Conservation (phyloP, 64 coral and sea anemone genomes). For the Montipora efflorescens region DNA sequence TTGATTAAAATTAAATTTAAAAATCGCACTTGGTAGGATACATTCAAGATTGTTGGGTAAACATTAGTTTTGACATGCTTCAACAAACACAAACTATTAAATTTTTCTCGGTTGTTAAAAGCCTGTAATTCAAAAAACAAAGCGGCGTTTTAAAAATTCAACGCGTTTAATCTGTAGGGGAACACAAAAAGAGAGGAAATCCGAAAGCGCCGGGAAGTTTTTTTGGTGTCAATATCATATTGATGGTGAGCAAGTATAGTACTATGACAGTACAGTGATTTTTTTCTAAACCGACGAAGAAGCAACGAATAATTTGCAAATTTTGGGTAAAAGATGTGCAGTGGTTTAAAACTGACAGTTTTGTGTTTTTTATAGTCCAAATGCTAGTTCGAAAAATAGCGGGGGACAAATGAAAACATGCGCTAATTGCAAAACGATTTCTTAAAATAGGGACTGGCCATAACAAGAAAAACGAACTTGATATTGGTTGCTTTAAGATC, state of each 20-base stretch:
- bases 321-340: no score
- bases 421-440: not conserved
- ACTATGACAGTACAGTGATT: not conserved
- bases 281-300: not conserved
- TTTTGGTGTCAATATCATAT: slow-evolving; percentile 8
- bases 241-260: no score
- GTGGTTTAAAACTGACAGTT: not conserved
- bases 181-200: no score
- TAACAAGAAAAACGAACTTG: slow-evolving; percentile 30
- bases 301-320: not conserved
- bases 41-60: not conserved
- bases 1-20: not conserved
- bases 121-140: not conserved
- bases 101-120: slow-evolving; percentile 8
- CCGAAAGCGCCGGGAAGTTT: no score
- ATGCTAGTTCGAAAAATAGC: not conserved
- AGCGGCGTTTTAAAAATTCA: no score
- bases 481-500: not conserved
- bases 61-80: not conserved
- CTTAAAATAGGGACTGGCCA: not conserved
- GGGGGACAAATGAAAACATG: not conserved
- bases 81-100: not conserved
- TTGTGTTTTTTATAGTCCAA: not conserved
- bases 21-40: not conserved
- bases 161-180: no score